Evolutionary conservation across 2,113 vertebrate species (phyloP).

Genomic region (Galemys pyrenaicus): DNA sequence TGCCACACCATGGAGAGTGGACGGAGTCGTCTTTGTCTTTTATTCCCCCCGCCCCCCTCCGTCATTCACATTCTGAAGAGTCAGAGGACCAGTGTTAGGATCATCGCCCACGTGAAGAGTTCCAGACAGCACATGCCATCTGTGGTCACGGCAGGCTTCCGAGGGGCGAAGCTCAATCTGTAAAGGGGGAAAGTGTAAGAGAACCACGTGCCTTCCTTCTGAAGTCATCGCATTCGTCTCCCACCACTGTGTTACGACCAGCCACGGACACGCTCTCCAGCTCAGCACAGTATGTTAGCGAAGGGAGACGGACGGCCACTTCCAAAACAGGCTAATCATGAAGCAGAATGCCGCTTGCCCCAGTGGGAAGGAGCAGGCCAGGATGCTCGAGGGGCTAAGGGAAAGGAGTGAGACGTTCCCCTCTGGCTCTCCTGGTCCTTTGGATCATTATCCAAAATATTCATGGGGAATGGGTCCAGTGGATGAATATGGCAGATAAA

Average conservation of each 20-base stretch:
- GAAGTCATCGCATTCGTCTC: neutral
- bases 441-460: neutral
- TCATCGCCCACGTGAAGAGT: neutral
- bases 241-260: neutral
- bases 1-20: rapidly evolving
- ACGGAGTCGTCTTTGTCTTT: neutral
- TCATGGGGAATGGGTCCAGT: neutral
- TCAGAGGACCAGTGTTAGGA: neutral
- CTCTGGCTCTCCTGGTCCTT: neutral
- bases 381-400: neutral
- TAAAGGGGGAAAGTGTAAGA: neutral
- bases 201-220: neutral
- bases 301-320: neutral
- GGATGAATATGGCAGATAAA: neutral
- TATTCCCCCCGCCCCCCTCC: too few species aligned
- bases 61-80: neutral
- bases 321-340: neutral
- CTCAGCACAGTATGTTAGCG: neutral
- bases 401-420: neutral
- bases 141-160: neutral
- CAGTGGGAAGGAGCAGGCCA: neutral
- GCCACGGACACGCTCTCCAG: neutral
- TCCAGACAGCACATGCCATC: neutral
- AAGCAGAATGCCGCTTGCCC: neutral
- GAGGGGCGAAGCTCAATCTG: neutral